A percentile compares a stretch with the other conserved stretches of the same genome.
phyloP scores from a whole-genome alignment of 2,113 vertebrate genomes.

The Aviceda subcristata region DNA sequence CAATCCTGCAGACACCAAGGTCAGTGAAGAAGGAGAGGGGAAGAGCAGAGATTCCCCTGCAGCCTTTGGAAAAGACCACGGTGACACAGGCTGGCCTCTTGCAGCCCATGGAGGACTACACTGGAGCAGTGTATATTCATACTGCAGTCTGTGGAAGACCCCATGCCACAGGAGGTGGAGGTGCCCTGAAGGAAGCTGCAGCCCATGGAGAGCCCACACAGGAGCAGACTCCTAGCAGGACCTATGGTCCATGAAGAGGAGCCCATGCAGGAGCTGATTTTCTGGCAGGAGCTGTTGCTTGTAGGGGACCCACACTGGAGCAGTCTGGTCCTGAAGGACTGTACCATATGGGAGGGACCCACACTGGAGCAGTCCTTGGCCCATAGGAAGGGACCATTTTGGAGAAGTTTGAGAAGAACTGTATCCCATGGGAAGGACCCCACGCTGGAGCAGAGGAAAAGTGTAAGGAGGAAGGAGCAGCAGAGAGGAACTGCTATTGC shows the following conservation, averaged over 20 bases:
- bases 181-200: neutral
- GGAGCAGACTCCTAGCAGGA: neutral
- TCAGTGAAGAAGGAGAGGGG: neutral
- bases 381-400: neutral
- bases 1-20: neutral
- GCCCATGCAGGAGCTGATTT: neutral
- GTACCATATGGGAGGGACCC: neutral
- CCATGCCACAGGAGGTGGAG: neutral
- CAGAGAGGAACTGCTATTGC: too few species aligned
- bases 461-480: too few species aligned
- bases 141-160: neutral
- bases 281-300: neutral
- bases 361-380: neutral
- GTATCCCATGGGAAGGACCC: neutral
- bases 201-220: neutral
- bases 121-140: neutral
- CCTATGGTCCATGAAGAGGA: neutral
- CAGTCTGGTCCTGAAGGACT: neutral
- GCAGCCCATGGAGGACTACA: neutral
- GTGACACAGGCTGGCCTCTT: neutral
- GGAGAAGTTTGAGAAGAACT: neutral
- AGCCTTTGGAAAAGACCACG: neutral
- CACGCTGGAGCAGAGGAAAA: neutral
- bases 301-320: too few species aligned
- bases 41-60: neutral